These are phyloP conservation scores for Potamarius usumacintae DNA, from an alignment of 2,113 vertebrate genomes.

Conservation along the genomic window DNA sequence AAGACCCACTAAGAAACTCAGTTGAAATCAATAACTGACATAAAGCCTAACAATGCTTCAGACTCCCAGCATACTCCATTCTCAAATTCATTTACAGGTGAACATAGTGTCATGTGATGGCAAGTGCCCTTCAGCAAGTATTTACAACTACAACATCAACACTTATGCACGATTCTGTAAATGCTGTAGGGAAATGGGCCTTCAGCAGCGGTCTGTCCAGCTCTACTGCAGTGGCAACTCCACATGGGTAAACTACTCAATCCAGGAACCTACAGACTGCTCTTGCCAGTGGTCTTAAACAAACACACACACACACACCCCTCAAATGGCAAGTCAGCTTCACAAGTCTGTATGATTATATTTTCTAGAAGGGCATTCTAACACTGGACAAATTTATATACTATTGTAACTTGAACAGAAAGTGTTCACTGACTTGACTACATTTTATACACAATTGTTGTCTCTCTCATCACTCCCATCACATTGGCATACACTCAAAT, in stretches of 20 bases:
- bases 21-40: neutral
- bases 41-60: neutral
- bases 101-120: constrained; percentile 97
- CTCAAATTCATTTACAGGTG: constrained; percentile 73
- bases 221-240: constrained; percentile 91
- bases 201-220: constrained; percentile 88
- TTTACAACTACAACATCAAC: constrained; percentile 99
- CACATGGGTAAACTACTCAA: constrained; percentile 91
- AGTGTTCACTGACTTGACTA: constrained; percentile 51
- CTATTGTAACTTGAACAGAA: constrained; percentile 34
- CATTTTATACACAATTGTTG: constrained; percentile 9
- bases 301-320: neutral
- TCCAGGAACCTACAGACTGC: constrained; percentile 97
- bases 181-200: constrained; percentile 91
- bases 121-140: constrained; percentile 95
- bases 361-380: constrained; percentile 11
- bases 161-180: constrained; percentile 95
- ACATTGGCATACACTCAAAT: neutral
- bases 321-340: constrained; percentile 3
- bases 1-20: neutral
- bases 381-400: neutral
- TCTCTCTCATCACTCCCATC: neutral
- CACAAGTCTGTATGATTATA: constrained; percentile 14
- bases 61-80: neutral
- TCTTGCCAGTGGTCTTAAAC: constrained; percentile 91